Base-by-base conservation (phyloP, 1,140 invertebrate species). In the Agraylea sexmaculata region DNA sequence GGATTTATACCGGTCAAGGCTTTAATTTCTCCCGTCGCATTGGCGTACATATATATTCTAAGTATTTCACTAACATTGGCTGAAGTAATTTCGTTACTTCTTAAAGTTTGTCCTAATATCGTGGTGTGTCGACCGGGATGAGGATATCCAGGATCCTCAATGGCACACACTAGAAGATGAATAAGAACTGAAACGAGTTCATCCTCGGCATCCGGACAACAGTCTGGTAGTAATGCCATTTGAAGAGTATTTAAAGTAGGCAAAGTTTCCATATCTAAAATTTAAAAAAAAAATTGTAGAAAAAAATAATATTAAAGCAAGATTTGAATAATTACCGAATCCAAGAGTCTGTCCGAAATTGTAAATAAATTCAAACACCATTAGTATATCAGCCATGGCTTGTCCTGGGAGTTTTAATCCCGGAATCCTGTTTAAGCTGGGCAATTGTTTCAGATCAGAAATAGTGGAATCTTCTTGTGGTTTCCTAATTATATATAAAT, bases 281-380 rank as follows among this genome's bases (percentile, higher is more conserved):
- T 50, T 37, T 46, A 32, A 45, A 37, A 34, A 15, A 21, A 48
- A 32, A 13, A 35, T 29, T 16, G 12, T 5, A 25, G 23, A 37
- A 37, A 23, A 19, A 18, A 4, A n/a, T 36, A 4, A 12, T 29
- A 40, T 33, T 13, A 16, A 42, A 42, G 34, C 25, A 7, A 4
- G 2, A 43, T 40, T 33, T 28, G n/a, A 37, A 37, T 4, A 56
- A 71, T 75, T 58, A 87, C 83, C 85, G 55, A 94, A 93, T 28
- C 89, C 89, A 7, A 97, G 66, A 1, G 88, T 89, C 60, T 90
- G 84, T 17, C 87, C 88, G 58, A 96, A 97, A 59, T 93, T 96
- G 52, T 93, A 84, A 31, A 94, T 68, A 60, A 97, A 97, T 66
- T 97, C 91, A 55, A 87, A 86, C 2, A 92, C 83, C 85, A 95